A percentile compares a stretch with the other conserved stretches of the same genome.
phyloP scores from a whole-genome alignment of 2,797 vertebrate species.

The Paramormyrops hopkinsi region DNA sequence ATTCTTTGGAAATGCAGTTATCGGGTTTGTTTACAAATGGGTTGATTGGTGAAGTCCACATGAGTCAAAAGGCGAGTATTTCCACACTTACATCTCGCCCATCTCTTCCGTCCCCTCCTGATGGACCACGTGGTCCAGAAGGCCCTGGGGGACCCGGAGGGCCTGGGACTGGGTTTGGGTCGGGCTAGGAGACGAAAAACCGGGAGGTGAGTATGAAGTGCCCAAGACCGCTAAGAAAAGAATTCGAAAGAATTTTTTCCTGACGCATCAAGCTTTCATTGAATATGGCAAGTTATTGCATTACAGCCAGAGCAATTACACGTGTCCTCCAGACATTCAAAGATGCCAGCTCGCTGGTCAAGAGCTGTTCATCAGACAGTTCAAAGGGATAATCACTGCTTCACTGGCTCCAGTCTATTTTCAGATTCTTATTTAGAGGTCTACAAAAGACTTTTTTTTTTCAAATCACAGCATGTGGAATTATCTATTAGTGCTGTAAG shows the following conservation, averaged over 20 bases:
- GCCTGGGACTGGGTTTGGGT: constrained; percentile 59
- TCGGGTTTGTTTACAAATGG: not conserved
- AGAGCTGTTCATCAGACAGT: not conserved
- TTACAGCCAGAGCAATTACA: not conserved
- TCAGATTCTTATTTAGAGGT: not conserved
- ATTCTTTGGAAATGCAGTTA: not conserved
- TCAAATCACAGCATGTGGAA: not conserved
- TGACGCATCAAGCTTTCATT: not conserved
- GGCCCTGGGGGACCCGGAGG: constrained; percentile 58
- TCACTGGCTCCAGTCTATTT: not conserved
- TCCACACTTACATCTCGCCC: constrained; percentile 63
- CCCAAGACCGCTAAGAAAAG: not conserved
- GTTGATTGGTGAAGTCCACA: not conserved
- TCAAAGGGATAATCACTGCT: not conserved
- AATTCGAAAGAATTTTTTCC: not conserved
- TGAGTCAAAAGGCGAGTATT: not conserved
- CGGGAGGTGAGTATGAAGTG: constrained; percentile 26
- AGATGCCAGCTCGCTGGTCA: not conserved
- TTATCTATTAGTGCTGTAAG: not conserved
- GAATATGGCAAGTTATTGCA: not conserved
- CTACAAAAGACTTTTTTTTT: not conserved
- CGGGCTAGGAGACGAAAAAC: constrained; percentile 51
- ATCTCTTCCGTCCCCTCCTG: constrained; percentile 65
- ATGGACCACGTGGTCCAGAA: constrained; percentile 56
- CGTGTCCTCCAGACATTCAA: not conserved